Evolutionary conservation across 2,888 invertebrate species (phyloP).

Genomic region (Epinotia bilunana): DNA sequence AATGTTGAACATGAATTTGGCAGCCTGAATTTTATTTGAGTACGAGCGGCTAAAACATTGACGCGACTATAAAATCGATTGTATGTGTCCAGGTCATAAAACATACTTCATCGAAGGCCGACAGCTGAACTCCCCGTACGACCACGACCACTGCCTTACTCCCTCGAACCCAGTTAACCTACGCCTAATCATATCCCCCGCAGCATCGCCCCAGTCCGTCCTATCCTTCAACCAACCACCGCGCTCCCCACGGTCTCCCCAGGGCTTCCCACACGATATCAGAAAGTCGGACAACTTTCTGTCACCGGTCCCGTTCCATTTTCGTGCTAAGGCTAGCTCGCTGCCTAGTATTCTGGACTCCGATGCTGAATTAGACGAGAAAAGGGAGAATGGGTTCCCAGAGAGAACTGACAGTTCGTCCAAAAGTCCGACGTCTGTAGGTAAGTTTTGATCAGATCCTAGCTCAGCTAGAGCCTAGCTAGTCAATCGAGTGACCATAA

Average conservation of each 20-base stretch:
- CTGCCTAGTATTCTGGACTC: conserved; percentile 93
- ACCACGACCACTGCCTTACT: conserved; percentile 71
- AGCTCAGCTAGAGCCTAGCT: no score
- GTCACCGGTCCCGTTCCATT: conserved; percentile 85
- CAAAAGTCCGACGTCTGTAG: conserved; percentile 88
- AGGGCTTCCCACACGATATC: conserved; percentile 54
- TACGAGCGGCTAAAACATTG: background rate
- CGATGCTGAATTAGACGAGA: conserved; percentile 86
- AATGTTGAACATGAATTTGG: background rate
- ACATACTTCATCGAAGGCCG: conserved; percentile 94
- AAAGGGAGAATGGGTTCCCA: conserved; percentile 75
- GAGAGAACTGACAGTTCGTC: conserved; percentile 80
- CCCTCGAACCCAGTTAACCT: conserved; percentile 79
- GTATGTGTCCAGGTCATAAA: conserved; percentile 87
- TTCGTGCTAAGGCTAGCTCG: conserved; percentile 88
- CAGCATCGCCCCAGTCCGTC: conserved; percentile 77
- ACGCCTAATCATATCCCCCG: conserved; percentile 86
- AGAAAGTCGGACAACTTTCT: conserved; percentile 76
- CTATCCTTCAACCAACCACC: conserved; percentile 68
- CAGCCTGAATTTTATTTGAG: background rate
- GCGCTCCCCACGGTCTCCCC: conserved; percentile 62
- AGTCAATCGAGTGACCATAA: background rate
- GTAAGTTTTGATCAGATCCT: conserved; percentile 64
- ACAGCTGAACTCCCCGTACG: conserved; percentile 83
- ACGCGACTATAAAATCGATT: conserved; percentile 45